Percentiles rank a stretch among this genome's conserved stretches.
Evolutionary conservation across 2,888 invertebrate genomes (phyloP).

Genomic region (Epirrhoe tristata): DNA sequence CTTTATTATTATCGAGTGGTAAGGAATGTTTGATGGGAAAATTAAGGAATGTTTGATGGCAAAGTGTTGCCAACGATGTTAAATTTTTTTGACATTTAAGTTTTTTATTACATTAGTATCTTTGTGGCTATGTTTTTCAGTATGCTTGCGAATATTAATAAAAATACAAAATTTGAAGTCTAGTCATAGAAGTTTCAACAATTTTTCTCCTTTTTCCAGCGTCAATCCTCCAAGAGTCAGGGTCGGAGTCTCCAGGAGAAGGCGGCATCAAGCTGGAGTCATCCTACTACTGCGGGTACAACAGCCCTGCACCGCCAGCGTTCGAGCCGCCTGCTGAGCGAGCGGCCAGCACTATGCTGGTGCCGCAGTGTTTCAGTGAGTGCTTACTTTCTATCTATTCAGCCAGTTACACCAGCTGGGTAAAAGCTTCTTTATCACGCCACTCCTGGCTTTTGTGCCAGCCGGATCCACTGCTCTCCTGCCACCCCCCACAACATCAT

Average conservation of each 20-base stretch:
- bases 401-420: too few species aligned
- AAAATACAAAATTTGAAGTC: too few species aligned
- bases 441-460: too few species aligned
- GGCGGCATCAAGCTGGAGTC: constrained; percentile 83
- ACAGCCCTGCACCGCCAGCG: constrained; percentile 77
- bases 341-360: constrained; percentile 88
- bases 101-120: too few species aligned
- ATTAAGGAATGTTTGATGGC: neutral
- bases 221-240: constrained; percentile 96
- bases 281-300: constrained; percentile 82
- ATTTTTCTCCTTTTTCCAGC: constrained; percentile 85
- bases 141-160: too few species aligned
- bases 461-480: too few species aligned
- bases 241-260: constrained; percentile 87
- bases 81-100: too few species aligned
- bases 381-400: constrained; percentile 41
- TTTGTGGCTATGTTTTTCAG: too few species aligned
- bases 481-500: too few species aligned
- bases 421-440: too few species aligned
- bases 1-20: neutral
- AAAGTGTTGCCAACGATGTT: too few species aligned
- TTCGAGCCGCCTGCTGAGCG: constrained; percentile 76
- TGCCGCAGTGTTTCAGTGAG: constrained; percentile 92
- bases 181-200: neutral
- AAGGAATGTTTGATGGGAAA: neutral